Base-by-base conservation (phyloP, 1,140 invertebrate genomes). In the Phenacoccus solenopsis region DNA sequence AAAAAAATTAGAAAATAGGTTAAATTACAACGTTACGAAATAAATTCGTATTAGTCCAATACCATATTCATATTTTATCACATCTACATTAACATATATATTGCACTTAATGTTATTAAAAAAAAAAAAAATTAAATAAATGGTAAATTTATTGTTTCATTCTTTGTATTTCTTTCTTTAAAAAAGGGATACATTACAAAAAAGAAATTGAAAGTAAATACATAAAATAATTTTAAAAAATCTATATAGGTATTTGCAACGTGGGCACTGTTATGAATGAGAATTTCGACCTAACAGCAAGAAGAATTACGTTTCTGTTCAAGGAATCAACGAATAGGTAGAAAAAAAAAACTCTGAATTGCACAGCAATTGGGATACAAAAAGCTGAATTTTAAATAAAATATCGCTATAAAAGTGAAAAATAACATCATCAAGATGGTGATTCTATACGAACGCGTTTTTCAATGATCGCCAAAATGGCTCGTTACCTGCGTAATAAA, bases 31-130 rank as follows among this genome's bases (percentile, higher is more conserved):
- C 59, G 59, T 25, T 25, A 64, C 25, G 25, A 64, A 64, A 64
- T 25, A 27, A 27, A 64, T 64, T 27, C 59, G 25, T 20, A 64
- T 10, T 64, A 64, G 22, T 64, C 59, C 25, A 64, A 64, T 64
- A 64, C 59, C 59, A 64, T 64, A 64, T 64, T 27, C 59, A 64
- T 64, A 64, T 64, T 64, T 64, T 64, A 64, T 64, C 59, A 64
- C 59, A 64, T 64, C 59, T 64, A 64, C 59, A 64, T 64, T 64
- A 64, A 64, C 59, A 64, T 64, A 25, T 10, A 38, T 64, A 64
- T 64, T 64, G 59, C 59, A 64, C 59, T 64, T 64, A 64, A 24
- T 25, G n/a, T 64, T 64, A 68, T 22, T 30, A 68, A 28, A 68
- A 20, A 67, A 67, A 68, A 68, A 30, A 68, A 68, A 28, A 28